A percentile compares a stretch with the other conserved stretches of the same genome.
Conservation (phyloP, 1,140 invertebrate species). For the Cyrtorhinus lividipennis region DNA sequence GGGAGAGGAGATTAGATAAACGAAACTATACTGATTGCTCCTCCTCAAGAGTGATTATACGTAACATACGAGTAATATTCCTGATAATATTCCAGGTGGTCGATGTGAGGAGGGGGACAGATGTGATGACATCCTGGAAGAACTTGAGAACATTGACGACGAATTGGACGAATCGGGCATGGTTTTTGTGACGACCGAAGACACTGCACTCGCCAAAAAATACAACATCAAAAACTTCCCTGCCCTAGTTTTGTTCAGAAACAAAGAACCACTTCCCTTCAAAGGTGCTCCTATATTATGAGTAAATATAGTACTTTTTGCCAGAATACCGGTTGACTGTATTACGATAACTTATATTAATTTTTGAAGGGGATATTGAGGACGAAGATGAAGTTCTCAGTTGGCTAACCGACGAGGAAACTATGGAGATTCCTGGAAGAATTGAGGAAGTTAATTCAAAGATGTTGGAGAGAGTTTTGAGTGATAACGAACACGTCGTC, state of each 20-base stretch:
- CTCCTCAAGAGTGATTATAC: too few species aligned
- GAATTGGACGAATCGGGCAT: constrained; percentile 86
- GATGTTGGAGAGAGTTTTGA: constrained; percentile 82
- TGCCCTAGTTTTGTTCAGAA: constrained; percentile 75
- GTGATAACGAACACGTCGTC: constrained; percentile 75
- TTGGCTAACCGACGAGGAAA: constrained; percentile 85
- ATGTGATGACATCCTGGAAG: constrained; percentile 68
- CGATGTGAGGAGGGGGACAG: constrained; percentile 73
- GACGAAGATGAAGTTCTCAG: constrained; percentile 81
- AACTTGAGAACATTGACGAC: constrained; percentile 85
- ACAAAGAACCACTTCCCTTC: constrained; percentile 68
- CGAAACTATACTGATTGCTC: constrained; percentile 14
- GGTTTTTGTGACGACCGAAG: constrained; percentile 85
- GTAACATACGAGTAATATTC: too few species aligned
- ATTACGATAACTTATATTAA: too few species aligned
- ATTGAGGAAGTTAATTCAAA: constrained; percentile 86
- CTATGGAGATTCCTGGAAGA: constrained; percentile 75
- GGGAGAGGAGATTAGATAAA: too few species aligned
- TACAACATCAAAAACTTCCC: constrained; percentile 73
- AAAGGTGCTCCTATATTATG: too few species aligned
- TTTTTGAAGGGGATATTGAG: constrained; percentile 54
- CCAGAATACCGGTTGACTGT: too few species aligned
- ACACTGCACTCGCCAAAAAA: constrained; percentile 64
- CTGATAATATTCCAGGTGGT: constrained; percentile 53
- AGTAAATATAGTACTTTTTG: constrained; percentile 19